Evolutionary conservation across 64 coral and sea anemone species (phyloP).

Genomic region (Orbicella faveolata): DNA sequence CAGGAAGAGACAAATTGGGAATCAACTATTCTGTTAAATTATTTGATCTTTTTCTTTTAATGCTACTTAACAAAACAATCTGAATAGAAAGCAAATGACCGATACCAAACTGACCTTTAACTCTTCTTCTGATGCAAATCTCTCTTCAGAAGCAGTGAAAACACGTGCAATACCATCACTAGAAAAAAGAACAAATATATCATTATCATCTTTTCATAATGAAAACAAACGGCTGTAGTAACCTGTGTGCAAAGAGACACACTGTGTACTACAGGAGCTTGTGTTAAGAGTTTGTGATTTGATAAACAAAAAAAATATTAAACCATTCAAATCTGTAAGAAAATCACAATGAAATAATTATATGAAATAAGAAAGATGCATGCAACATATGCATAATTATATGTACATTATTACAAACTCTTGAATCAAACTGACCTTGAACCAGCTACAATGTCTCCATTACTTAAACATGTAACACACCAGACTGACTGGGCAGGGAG

Average conservation of each 20-base stretch:
- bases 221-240: neutral
- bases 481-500: constrained; percentile 88
- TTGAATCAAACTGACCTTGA: constrained; percentile 58
- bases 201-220: neutral
- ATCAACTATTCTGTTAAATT: neutral
- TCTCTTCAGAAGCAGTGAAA: constrained; percentile 29
- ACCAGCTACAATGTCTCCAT: constrained; percentile 91
- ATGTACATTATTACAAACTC: neutral
- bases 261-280: too few relatives aligned
- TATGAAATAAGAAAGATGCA: neutral
- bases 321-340: too few relatives aligned
- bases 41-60: too few relatives aligned
- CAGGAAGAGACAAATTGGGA: neutral
- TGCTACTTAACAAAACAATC: too few relatives aligned
- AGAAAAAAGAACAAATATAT: neutral
- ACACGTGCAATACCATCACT: constrained; percentile 56
- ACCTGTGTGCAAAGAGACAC: too few relatives aligned
- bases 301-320: too few relatives aligned
- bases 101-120: constrained; percentile 30
- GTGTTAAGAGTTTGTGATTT: too few relatives aligned
- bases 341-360: too few relatives aligned
- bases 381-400: neutral
- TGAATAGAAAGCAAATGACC: neutral
- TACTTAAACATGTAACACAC: constrained; percentile 82
- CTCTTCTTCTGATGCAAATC: constrained; percentile 62